A percentile compares a stretch with the other conserved stretches of the same genome.
Conservation (phyloP, 2,797 vertebrate genomes). For the Threskiornis aethiopicus region DNA sequence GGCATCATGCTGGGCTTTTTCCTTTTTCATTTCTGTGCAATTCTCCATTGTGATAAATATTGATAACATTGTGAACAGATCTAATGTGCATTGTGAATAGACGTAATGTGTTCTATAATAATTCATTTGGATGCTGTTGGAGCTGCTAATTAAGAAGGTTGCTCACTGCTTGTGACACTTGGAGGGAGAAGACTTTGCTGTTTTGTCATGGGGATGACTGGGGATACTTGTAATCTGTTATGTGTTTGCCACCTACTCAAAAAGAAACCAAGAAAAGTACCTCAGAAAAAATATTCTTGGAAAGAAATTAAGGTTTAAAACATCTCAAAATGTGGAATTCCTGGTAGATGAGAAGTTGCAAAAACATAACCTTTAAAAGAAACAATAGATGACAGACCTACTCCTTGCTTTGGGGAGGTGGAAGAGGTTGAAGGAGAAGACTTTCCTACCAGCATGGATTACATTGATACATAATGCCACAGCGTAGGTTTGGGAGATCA, state of each 20-base stretch:
- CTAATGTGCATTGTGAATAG: background rate
- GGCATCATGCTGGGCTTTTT: background rate
- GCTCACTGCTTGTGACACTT: background rate
- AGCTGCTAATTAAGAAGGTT: background rate
- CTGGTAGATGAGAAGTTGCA: background rate
- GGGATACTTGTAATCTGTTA: background rate
- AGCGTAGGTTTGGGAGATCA: background rate
- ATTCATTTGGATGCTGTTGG: background rate
- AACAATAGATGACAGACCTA: background rate
- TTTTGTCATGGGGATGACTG: background rate
- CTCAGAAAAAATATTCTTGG: background rate
- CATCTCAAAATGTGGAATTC: background rate
- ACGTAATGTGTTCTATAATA: background rate
- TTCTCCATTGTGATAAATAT: background rate
- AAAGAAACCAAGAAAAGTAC: background rate
- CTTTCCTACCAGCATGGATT: background rate
- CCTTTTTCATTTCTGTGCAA: background rate
- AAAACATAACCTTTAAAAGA: background rate
- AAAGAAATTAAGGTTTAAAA: background rate
- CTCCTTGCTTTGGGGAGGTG: background rate
- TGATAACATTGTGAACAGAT: background rate
- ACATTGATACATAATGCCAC: accelerated
- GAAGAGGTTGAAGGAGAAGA: background rate
- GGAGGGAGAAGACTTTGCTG: background rate
- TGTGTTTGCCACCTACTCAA: background rate